Evolutionary conservation across 2,113 vertebrate genomes (phyloP).

Genomic region (Salvelinus namaycush): DNA sequence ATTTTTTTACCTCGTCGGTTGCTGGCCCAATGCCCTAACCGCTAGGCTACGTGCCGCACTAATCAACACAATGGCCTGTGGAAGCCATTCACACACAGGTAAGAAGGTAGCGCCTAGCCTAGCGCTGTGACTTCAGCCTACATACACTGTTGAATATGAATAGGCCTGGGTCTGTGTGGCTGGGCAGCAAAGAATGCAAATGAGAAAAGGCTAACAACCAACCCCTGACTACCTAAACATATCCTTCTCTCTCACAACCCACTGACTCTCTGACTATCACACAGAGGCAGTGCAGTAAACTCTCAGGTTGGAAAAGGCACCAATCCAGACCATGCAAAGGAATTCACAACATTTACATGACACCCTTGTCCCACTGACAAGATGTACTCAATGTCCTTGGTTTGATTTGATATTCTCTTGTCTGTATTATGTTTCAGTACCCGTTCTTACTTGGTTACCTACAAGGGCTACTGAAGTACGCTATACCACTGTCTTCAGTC

Average conservation of each 20-base stretch:
- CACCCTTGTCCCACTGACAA: conserved; percentile 1
- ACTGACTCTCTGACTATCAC: neutral
- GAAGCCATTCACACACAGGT: conserved; percentile 30
- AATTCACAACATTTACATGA: conserved; percentile 55
- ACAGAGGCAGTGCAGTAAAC: too few species aligned
- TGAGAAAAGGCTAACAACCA: conserved; percentile 27
- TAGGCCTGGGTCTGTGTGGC: conserved; percentile 25
- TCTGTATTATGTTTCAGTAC: neutral
- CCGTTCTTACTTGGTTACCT: neutral
- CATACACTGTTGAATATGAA: conserved; percentile 51
- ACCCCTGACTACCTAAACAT: conserved; percentile 26
- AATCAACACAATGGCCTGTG: conserved; percentile 33
- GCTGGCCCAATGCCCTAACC: too few species aligned
- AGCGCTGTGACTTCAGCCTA: conserved; percentile 31
- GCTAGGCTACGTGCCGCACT: too few species aligned
- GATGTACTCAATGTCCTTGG: neutral
- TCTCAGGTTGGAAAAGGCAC: conserved; percentile 22
- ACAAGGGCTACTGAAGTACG: neutral
- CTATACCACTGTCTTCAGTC: neutral
- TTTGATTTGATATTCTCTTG: neutral
- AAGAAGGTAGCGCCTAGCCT: conserved; percentile 40
- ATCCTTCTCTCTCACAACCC: conserved; percentile 1
- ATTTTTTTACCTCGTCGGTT: too few species aligned
- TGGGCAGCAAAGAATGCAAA: conserved; percentile 32
- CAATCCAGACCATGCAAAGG: conserved; percentile 41